Conservation (phyloP, 2,113 vertebrate species). For the Ammodytes dubius region DNA sequence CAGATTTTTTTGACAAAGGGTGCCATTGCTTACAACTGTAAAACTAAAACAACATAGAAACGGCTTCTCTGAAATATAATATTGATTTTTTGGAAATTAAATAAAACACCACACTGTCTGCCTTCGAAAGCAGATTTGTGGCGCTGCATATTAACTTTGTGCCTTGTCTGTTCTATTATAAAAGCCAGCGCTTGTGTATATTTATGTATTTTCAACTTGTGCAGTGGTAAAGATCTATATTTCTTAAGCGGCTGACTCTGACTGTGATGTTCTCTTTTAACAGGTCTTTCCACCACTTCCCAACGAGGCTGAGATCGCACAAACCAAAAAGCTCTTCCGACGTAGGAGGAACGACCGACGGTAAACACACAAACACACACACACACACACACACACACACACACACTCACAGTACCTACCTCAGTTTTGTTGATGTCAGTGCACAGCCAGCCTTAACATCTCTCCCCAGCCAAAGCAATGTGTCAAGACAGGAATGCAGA, state of each 20-base stretch:
- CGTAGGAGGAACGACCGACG: conserved; percentile 93
- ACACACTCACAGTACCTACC: conserved; percentile 14
- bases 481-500: conserved; percentile 73
- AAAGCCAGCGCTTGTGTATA: neutral
- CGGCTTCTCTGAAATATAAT: no score
- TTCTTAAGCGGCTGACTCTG: conserved; percentile 32
- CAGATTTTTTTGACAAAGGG: no score
- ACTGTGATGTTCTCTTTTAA: conserved; percentile 38
- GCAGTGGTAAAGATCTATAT: neutral
- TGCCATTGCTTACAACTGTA: no score
- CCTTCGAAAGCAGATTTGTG: neutral
- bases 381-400: conserved; percentile 9
- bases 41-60: no score
- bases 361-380: conserved; percentile 79
- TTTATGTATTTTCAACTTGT: conserved; percentile 4
- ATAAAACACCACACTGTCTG: neutral
- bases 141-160: neutral
- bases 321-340: conserved; percentile 97
- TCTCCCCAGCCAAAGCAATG: conserved; percentile 63
- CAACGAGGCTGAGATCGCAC: conserved; percentile 95
- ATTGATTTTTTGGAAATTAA: neutral
- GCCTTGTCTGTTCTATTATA: neutral
- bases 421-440: conserved; percentile 59
- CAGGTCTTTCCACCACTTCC: conserved; percentile 94
- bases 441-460: conserved; percentile 57